Percentiles rank a stretch among this genome's conserved stretches.
Evolutionary conservation across 2,888 invertebrate species (phyloP).

Genomic region (Caenorhabditis macrosperma): DNA sequence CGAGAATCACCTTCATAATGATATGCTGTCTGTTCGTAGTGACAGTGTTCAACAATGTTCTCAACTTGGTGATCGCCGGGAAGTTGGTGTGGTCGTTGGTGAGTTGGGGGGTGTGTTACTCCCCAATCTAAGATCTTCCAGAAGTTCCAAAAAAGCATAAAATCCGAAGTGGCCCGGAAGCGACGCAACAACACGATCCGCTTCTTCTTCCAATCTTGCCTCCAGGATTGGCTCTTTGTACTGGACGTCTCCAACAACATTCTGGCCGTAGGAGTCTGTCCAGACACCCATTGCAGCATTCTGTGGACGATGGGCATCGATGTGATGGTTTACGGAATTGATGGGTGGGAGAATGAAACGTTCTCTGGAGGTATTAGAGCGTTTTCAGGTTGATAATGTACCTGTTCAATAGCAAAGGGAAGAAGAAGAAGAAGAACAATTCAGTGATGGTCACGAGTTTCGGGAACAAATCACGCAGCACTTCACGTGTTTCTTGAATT

Average conservation of each 20-base stretch:
- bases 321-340: slow-evolving; percentile 25
- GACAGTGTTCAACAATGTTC: too few relatives aligned
- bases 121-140: too few relatives aligned
- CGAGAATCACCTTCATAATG: too few relatives aligned
- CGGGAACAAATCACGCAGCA: too few relatives aligned
- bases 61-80: too few relatives aligned
- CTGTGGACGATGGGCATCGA: slow-evolving; percentile 23
- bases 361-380: too few relatives aligned
- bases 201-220: slow-evolving; percentile 12
- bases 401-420: background rate
- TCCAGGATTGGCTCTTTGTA: slow-evolving; percentile 21
- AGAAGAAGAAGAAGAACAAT: too few relatives aligned
- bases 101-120: too few relatives aligned
- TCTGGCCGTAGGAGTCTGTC: background rate
- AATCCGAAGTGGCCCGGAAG: background rate
- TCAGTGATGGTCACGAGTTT: too few relatives aligned
- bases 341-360: slow-evolving; percentile 25
- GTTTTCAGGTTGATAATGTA: slow-evolving; percentile 20
- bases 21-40: too few relatives aligned
- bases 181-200: background rate
- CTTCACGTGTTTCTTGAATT: too few relatives aligned
- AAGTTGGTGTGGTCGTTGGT: background rate
- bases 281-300: background rate
- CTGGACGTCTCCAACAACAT: slow-evolving; percentile 23
- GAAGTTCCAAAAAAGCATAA: too few relatives aligned